Percentiles rank a stretch among this genome's conserved stretches.
Conservation (phyloP, 2,113 vertebrate genomes). For the Pollachius pollachius region DNA sequence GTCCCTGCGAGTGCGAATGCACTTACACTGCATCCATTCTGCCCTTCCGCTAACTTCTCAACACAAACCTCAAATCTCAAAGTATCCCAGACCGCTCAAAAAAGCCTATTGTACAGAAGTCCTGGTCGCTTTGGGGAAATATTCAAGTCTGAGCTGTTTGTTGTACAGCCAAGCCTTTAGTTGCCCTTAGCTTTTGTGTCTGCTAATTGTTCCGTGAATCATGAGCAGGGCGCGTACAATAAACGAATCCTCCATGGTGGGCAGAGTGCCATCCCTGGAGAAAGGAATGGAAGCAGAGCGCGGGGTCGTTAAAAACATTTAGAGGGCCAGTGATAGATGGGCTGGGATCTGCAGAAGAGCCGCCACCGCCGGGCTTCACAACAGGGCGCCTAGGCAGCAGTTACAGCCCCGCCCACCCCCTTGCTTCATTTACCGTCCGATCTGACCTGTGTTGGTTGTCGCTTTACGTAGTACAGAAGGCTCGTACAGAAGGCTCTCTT, state of each 20-base stretch:
- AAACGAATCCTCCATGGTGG: conserved; percentile 46
- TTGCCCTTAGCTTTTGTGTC: conserved; percentile 35
- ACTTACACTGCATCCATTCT: no score
- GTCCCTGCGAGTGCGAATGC: no score
- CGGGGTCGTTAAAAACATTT: conserved; percentile 63
- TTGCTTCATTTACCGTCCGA: conserved; percentile 20
- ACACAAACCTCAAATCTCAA: no score
- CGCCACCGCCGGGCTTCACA: no score
- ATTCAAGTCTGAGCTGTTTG: conserved; percentile 16
- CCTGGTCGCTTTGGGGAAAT: not conserved
- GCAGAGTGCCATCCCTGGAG: conserved; percentile 65
- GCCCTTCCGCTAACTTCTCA: no score
- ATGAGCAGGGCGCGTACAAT: conserved; percentile 47
- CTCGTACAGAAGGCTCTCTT: conserved; percentile 23
- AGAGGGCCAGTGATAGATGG: conserved; percentile 58
- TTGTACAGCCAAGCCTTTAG: conserved; percentile 15
- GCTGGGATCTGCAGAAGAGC: not conserved
- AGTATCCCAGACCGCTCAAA: no score
- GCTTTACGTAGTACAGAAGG: not conserved
- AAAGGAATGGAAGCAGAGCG: conserved; percentile 47
- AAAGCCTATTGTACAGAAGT: no score
- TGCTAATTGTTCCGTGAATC: conserved; percentile 65
- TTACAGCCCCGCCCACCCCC: conserved; percentile 8
- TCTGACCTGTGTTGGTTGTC: conserved; percentile 13
- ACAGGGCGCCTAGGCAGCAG: conserved; percentile 16